These are phyloP conservation scores for Haliclona indistincta DNA, from an alignment of 37 sponge, comb jelly and placozoan genomes.

Conservation along the genomic window DNA sequence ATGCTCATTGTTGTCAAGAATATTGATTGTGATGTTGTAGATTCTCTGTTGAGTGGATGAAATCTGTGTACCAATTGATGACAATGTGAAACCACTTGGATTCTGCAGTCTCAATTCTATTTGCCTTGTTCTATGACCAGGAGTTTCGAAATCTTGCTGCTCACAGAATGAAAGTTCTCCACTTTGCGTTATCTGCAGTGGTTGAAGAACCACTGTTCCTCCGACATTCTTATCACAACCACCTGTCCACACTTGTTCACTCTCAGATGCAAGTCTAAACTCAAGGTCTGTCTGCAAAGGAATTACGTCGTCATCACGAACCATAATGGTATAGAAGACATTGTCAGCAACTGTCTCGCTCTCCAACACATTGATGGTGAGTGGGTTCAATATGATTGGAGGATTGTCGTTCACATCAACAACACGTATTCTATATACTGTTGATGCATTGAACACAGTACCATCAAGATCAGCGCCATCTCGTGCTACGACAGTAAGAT, in stretches of 20 bases:
- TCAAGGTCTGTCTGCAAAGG: neutral
- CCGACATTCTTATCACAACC: constrained; percentile 20
- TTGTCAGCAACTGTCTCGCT: neutral
- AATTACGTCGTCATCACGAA: constrained; percentile 40
- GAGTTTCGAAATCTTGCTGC: constrained; percentile 32
- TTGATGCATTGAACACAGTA: neutral
- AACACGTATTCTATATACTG: constrained; percentile 44
- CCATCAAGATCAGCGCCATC: constrained; percentile 52
- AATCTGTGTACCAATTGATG: too few species aligned
- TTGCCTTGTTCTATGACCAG: neutral
- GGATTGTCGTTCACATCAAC: constrained; percentile 71
- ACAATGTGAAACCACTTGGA: neutral
- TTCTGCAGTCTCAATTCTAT: neutral
- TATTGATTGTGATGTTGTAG: constrained; percentile 10
- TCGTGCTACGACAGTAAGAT: constrained; percentile 24
- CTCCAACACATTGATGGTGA: constrained; percentile 44
- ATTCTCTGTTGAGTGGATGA: neutral
- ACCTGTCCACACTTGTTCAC: neutral
- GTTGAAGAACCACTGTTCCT: neutral
- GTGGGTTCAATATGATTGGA: constrained; percentile 32
- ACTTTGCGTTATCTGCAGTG: constrained; percentile 28
- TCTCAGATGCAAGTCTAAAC: neutral
- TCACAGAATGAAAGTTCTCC: constrained; percentile 28
- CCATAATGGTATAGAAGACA: constrained; percentile 19
- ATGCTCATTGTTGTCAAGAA: constrained; percentile 67